Evolutionary conservation across 2,888 invertebrate species (phyloP).

Genomic region (Rhogogaster chlorosoma): DNA sequence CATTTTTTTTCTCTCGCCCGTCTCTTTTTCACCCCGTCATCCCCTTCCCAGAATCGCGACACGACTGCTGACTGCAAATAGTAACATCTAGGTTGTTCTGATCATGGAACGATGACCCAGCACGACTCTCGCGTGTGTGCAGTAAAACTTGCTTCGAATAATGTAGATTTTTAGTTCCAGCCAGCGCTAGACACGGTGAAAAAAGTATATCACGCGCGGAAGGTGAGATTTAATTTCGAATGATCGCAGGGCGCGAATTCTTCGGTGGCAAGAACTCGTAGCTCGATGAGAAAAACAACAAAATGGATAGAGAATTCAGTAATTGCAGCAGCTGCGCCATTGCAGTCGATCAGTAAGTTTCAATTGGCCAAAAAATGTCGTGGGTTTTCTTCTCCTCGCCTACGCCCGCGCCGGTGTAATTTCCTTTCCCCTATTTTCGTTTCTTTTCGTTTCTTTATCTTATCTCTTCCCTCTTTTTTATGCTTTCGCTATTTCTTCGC

Average conservation of each 20-base stretch:
- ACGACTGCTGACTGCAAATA: constrained; percentile 49
- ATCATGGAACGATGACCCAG: constrained; percentile 48
- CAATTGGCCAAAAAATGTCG: constrained; percentile 15
- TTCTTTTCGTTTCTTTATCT: constrained; percentile 24
- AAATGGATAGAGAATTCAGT: background rate
- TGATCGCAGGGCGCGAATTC: background rate
- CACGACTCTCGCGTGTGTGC: constrained; percentile 42
- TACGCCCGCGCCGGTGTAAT: background rate
- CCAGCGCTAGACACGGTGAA: background rate
- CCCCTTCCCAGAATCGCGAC: constrained; percentile 33
- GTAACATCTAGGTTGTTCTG: constrained; percentile 42
- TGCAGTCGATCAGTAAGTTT: constrained; percentile 5
- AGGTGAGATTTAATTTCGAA: constrained; percentile 2
- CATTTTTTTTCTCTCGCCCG: constrained; percentile 1
- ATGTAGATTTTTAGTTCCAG: constrained; percentile 35
- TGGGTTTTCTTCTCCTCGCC: background rate
- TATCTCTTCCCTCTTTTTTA: constrained; percentile 3
- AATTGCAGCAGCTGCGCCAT: background rate
- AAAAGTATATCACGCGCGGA: background rate
- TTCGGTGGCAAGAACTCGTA: background rate
- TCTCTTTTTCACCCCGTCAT: background rate
- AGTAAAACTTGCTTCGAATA: constrained; percentile 3
- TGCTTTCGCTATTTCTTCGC: constrained; percentile 11
- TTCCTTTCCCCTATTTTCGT: background rate
- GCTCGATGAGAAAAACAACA: background rate